These are phyloP conservation scores for Semnopithecus entellus DNA, from an alignment of 2,113 vertebrate species.

Conservation along the genomic window DNA sequence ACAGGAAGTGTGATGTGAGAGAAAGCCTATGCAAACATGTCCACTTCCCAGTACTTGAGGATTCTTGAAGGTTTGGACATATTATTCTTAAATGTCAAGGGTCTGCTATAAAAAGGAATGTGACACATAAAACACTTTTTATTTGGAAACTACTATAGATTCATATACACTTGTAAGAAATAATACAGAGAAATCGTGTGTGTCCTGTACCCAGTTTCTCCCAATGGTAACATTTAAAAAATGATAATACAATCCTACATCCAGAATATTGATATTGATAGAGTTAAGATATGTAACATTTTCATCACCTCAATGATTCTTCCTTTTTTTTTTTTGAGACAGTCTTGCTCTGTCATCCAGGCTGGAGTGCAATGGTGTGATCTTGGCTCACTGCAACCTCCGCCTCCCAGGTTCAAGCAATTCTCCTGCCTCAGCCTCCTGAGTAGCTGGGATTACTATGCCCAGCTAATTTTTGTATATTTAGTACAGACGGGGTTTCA, in stretches of 20 bases:
- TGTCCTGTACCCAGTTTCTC: neutral
- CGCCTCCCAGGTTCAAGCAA: too few relatives aligned
- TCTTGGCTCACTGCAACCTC: too few relatives aligned
- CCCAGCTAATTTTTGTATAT: too few relatives aligned
- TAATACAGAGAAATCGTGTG: neutral
- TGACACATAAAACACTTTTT: neutral
- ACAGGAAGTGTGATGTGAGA: neutral
- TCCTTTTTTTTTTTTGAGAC: too few relatives aligned
- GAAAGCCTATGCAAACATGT: rapidly evolving
- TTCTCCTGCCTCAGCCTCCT: too few relatives aligned
- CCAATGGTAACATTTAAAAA: neutral
- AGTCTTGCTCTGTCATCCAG: too few relatives aligned
- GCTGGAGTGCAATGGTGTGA: too few relatives aligned
- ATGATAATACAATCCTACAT: neutral
- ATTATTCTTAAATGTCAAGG: neutral
- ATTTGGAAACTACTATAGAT: neutral
- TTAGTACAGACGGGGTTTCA: too few relatives aligned
- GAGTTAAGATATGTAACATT: neutral
- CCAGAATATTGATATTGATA: neutral
- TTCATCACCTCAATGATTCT: neutral
- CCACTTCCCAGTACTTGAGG: neutral
- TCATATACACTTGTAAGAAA: neutral
- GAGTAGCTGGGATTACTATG: too few relatives aligned
- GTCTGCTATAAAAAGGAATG: neutral
- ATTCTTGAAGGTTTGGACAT: neutral